Percentiles rank a stretch among this genome's conserved stretches.
phyloP scores from a whole-genome alignment of 2,888 invertebrate species.

The Cerceris ruficornis region DNA sequence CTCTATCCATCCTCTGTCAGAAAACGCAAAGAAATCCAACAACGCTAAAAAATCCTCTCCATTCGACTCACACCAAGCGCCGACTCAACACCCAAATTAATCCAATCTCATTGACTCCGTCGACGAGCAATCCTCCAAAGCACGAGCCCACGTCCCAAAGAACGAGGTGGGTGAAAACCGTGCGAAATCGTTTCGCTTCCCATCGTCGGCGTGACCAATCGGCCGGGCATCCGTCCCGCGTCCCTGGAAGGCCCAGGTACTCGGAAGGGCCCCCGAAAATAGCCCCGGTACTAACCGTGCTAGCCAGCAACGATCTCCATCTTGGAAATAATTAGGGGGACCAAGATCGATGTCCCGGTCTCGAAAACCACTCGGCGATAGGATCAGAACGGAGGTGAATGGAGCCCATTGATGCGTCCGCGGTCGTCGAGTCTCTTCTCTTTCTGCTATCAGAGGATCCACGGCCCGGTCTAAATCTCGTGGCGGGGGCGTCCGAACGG shows the following conservation, averaged over 20 bases:
- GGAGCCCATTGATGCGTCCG: constrained; percentile 78
- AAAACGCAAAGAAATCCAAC: too few species aligned
- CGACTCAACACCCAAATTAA: neutral
- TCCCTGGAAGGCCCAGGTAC: constrained; percentile 43
- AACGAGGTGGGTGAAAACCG: constrained; percentile 45
- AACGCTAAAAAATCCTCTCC: too few species aligned
- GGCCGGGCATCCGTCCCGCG: constrained; percentile 35
- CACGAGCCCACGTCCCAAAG: neutral
- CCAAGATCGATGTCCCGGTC: constrained; percentile 79
- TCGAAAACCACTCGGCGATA: constrained; percentile 75
- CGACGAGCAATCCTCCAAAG: neutral
- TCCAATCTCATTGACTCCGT: neutral
- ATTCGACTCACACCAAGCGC: too few species aligned
- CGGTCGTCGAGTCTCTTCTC: constrained; percentile 51
- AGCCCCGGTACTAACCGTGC: constrained; percentile 54
- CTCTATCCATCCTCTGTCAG: too few species aligned
- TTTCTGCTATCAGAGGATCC: constrained; percentile 67
- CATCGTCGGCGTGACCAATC: constrained; percentile 51
- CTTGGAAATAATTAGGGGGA: constrained; percentile 80
- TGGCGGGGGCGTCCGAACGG: constrained; percentile 14
- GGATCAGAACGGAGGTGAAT: constrained; percentile 75
- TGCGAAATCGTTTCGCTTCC: constrained; percentile 55
- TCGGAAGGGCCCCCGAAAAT: constrained; percentile 52
- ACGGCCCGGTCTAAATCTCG: constrained; percentile 62
- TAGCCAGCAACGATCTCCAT: constrained; percentile 70